phyloP scores from a whole-genome alignment of 2,113 vertebrate species.

The Chrysochloris asiatica region DNA sequence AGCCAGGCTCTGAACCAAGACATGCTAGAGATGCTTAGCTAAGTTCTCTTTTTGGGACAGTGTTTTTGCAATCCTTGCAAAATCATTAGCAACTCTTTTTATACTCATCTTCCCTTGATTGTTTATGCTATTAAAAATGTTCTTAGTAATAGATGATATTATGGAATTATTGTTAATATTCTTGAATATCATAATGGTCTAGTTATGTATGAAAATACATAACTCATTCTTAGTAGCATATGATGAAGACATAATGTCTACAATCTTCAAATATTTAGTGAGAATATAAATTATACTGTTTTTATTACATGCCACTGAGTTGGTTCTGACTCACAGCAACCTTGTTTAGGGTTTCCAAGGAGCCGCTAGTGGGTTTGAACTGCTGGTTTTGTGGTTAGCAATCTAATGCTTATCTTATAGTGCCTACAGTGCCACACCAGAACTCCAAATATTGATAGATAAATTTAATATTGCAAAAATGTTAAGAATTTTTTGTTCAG shows the following conservation, averaged over 20 bases:
- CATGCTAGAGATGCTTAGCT: not conserved
- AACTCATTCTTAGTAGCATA: conserved; percentile 5
- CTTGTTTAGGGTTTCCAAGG: no score
- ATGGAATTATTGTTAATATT: not conserved
- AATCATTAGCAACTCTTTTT: not conserved
- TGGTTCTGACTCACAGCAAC: no score
- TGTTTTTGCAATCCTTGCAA: not conserved
- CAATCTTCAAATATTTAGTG: not conserved
- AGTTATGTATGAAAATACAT: not conserved
- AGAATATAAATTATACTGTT: no score
- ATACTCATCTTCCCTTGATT: not conserved
- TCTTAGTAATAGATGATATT: not conserved
- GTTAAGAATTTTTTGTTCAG: not conserved
- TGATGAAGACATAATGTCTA: not conserved
- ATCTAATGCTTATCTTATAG: no score
- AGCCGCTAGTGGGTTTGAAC: no score
- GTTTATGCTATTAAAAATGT: not conserved
- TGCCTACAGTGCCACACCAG: no score
- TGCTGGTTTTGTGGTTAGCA: no score
- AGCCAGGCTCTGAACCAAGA: no score
- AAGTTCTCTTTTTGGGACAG: not conserved
- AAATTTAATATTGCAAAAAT: not conserved
- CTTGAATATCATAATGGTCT: not conserved
- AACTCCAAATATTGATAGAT: no score
- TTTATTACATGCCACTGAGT: no score